Base-by-base conservation (phyloP, 1,140 invertebrate genomes). In the Chelonus insularis region DNA sequence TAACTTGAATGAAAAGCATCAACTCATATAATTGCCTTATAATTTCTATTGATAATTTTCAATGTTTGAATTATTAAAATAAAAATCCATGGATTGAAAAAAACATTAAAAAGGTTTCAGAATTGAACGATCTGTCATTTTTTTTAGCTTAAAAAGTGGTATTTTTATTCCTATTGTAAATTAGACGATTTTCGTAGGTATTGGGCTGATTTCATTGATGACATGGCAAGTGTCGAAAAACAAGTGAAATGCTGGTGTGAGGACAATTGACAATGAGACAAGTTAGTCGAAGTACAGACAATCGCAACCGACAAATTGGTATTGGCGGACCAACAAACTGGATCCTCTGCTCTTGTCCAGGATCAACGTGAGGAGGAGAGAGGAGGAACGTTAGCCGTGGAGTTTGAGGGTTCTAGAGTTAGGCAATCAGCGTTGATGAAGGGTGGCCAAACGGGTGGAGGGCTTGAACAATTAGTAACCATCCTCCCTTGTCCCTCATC, bases 361-460 rank as follows among this genome's bases (percentile, higher is more conserved):
- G 39, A 43, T 21, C 21, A 36, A 18, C 21, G 50, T 14, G 21
- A 25, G 56, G 48, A n/a, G 34, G 43, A 37, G 65, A 67, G 58
- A 8, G 20, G 36, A 20, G 37, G 37, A 36, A 12, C 14, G 20
- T 12, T 50, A 18, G 54, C 9, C 50, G 11, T 52, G 39, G 58
- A 63, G 57, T 70, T 72, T 55, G 72, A 80, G 75, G 76, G 73
- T 77, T 71, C 79, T 79, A 75, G 75, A 81, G 75, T 80, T 79
- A 77, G 79, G 79, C 78, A 81, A 81, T 81, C 79, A 81, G 72
- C 75, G 76, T 67, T 80, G 79, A 80, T 79, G 79, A 79, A 73
- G 73, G 73, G 69, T 61, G 65, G 57, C 65, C 64, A 62, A 64
- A 69, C 12, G 36, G 29, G 57, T 62, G 68, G 72, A 73, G 70